A percentile compares a stretch with the other conserved stretches of the same genome.
Evolutionary conservation across 2,113 vertebrate species (phyloP).

Genomic region (Corynorhinus townsendii): DNA sequence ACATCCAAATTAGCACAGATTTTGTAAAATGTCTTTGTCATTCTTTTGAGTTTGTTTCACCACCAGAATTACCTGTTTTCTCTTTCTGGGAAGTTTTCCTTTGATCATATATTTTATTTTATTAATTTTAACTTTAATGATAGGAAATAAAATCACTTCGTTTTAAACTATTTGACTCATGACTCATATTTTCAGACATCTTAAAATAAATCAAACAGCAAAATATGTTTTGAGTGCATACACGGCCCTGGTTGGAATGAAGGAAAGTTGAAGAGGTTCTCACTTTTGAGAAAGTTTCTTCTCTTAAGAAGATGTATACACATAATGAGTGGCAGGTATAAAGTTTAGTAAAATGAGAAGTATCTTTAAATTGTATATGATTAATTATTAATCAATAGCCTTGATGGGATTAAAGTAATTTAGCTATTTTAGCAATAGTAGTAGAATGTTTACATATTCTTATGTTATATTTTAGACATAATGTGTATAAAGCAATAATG

Average conservation of each 20-base stretch:
- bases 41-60: neutral
- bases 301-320: neutral
- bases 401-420: neutral
- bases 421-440: neutral
- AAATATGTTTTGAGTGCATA: neutral
- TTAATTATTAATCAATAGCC: neutral
- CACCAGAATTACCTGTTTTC: neutral
- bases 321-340: neutral
- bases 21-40: neutral
- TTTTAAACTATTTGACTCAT: conserved; percentile 5
- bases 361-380: neutral
- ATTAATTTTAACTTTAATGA: conserved; percentile 31
- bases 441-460: neutral
- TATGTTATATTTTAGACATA: neutral
- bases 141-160: neutral
- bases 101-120: neutral
- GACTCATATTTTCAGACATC: neutral
- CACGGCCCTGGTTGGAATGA: neutral
- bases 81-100: conserved; percentile 17
- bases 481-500: neutral
- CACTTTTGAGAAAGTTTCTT: neutral
- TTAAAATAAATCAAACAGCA: neutral
- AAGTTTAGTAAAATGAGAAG: neutral
- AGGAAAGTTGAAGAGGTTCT: neutral
- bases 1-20: neutral